Percentiles rank a stretch among this genome's conserved stretches.
These are phyloP conservation scores for Apamea monoglypha DNA, from an alignment of 2,888 invertebrate species.

Conservation along the genomic window DNA sequence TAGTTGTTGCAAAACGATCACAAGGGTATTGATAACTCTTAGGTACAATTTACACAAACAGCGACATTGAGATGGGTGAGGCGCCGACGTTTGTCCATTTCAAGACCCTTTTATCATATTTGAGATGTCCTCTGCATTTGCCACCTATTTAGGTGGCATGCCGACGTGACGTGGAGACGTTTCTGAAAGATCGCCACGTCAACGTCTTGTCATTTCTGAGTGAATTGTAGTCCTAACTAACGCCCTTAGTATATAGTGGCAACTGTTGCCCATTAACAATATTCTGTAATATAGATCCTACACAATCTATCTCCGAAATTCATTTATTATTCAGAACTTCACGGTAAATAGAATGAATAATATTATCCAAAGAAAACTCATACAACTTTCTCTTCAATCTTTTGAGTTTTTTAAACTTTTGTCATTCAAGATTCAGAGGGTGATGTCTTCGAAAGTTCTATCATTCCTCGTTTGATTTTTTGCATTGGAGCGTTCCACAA, in stretches of 20 bases:
- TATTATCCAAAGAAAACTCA: constrained; percentile 63
- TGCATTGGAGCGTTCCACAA: constrained; percentile 40
- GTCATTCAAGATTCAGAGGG: constrained; percentile 53
- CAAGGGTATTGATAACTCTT: constrained; percentile 24
- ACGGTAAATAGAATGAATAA: constrained; percentile 49
- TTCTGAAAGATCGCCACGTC: constrained; percentile 31
- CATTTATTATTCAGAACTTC: constrained; percentile 42
- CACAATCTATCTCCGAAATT: constrained; percentile 2
- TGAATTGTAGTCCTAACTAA: constrained; percentile 26
- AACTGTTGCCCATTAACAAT: neutral
- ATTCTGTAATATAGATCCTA: neutral
- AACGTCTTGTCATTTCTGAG: constrained; percentile 21
- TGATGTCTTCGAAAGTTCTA: constrained; percentile 46
- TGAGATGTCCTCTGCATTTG: constrained; percentile 34
- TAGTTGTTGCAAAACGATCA: neutral
- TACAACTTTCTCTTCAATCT: constrained; percentile 55
- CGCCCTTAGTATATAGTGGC: neutral
- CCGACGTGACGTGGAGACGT: constrained; percentile 4
- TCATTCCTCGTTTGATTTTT: constrained; percentile 60
- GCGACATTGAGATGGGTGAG: neutral
- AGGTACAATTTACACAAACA: constrained; percentile 18
- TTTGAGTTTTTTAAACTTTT: constrained; percentile 53
- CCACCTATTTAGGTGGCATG: constrained; percentile 32
- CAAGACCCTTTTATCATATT: constrained; percentile 20
- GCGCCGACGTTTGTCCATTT: neutral